Evolutionary conservation across 30 jellyfish, hydroid and myxozoan species (phyloP), one percentile per base, ranked within the genome.

Genomic region (Chironex yamaguchii): DNA sequence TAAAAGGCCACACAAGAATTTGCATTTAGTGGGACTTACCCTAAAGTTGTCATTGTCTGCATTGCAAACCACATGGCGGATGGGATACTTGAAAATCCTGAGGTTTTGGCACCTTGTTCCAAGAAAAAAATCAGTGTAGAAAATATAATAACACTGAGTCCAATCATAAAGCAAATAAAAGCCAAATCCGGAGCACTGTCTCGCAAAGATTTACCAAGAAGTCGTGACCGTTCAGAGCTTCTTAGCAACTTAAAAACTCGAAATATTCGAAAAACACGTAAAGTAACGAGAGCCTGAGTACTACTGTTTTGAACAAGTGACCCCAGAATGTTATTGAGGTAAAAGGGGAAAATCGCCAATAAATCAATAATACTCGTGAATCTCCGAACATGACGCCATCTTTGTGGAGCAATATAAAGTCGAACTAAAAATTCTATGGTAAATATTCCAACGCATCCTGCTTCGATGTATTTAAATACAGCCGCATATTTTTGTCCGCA

Each of bases 61-160:
- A 88, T 90, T 25, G 91, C 96, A 58, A 88, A 79, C 96, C 96
- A 88, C 96, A 88, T 88, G 14, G 96, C 91, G 9, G 85, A 91
- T 0, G 96, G 96, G n/a, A 88, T 88, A 26, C 92, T 62, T 14
- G 73, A 34, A 52, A 88, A 88, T 4, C 70, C 27, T 1, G 89
- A 29, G n/a, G 62, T 71, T 26, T 80, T 86, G 9, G 67, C 88
- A 74, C 54, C 42, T 49, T 77, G 88, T 67, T 88, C 96, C 75
- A 72, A 51, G 53, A 54, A 88, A 79, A 66, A 88, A 2, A 88
- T 88, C 9, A 88, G 52, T 22, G 90, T 80, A 0, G 96, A 88
- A 75, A 88, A 88, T 21, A 82, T 88, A 2, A 88, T 77, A 25
- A 88, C 96, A n/a, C 92, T 85, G 23, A 88, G 74, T 13, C 89